These are phyloP conservation scores for Lampris megalopsis DNA, from an alignment of 2,113 vertebrate genomes.

Conservation along the genomic window DNA sequence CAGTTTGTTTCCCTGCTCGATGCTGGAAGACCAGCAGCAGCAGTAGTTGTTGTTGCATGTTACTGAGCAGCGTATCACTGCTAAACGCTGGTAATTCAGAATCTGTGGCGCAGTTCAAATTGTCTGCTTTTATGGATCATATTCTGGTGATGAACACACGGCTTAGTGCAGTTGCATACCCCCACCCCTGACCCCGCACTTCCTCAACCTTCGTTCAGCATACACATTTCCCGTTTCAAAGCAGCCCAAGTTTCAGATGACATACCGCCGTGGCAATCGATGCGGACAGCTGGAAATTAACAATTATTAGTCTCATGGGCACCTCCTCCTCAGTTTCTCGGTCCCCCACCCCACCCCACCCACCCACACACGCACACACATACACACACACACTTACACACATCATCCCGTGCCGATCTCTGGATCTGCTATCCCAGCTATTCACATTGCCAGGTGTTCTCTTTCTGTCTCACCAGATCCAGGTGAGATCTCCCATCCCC, in stretches of 20 bases:
- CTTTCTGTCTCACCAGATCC: slow-evolving; percentile 60
- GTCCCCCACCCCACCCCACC: neutral
- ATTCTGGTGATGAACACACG: slow-evolving; percentile 37
- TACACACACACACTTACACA: no score
- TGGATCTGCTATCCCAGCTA: slow-evolving; percentile 24
- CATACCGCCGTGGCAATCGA: slow-evolving; percentile 54
- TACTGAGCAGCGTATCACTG: no score
- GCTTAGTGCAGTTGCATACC: slow-evolving; percentile 8
- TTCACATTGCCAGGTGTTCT: slow-evolving; percentile 66
- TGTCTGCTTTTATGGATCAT: slow-evolving; percentile 19
- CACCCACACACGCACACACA: no score
- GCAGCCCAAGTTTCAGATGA: slow-evolving; percentile 24
- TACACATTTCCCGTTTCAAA: slow-evolving; percentile 44
- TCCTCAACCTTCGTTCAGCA: slow-evolving; percentile 34
- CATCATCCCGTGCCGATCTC: slow-evolving; percentile 5
- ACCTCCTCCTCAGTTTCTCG: slow-evolving; percentile 32
- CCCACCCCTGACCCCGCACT: neutral
- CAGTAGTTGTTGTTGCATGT: no score
- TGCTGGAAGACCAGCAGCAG: no score
- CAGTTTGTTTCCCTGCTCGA: no score
- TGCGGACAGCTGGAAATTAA: slow-evolving; percentile 67
- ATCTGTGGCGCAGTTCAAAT: slow-evolving; percentile 23
- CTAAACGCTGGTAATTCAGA: no score
- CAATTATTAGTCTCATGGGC: slow-evolving; percentile 57
- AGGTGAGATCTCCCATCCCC: slow-evolving; percentile 13